These are phyloP conservation scores for Graptemys geographica DNA, from an alignment of 2,797 vertebrate species.

Conservation along the genomic window DNA sequence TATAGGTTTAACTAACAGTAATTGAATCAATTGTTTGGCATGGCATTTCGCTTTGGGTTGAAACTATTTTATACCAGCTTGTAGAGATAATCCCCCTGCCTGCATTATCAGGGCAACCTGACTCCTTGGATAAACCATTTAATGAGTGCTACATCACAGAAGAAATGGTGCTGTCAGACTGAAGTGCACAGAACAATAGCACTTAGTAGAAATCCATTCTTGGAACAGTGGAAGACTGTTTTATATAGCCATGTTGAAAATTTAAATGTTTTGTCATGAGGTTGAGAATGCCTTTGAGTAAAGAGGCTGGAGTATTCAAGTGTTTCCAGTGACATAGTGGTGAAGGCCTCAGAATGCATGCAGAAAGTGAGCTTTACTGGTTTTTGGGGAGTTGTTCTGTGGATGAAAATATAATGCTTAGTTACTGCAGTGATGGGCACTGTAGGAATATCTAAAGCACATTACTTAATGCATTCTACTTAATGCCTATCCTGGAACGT, in stretches of 20 bases:
- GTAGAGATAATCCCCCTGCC: neutral
- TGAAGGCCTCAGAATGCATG: neutral
- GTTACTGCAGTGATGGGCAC: neutral
- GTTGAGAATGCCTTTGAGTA: conserved; percentile 45
- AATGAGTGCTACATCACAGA: neutral
- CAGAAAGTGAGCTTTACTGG: neutral
- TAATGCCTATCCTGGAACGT: neutral
- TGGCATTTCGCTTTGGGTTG: neutral
- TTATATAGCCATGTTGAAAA: neutral
- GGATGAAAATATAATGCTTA: neutral
- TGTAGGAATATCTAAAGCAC: neutral
- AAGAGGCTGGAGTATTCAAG: neutral
- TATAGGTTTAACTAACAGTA: neutral
- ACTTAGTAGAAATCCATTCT: neutral
- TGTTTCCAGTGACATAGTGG: neutral
- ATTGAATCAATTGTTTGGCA: neutral
- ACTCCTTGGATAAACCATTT: neutral
- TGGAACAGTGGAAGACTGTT: neutral
- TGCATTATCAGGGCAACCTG: neutral
- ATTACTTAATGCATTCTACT: neutral
- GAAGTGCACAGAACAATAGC: neutral
- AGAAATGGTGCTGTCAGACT: neutral
- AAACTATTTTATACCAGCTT: neutral
- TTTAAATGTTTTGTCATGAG: neutral
- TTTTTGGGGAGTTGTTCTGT: neutral